Percentiles rank a stretch among this genome's conserved stretches.
These are phyloP conservation scores for Chaetodon trifascialis DNA, from an alignment of 2,113 vertebrate species.

Conservation along the genomic window DNA sequence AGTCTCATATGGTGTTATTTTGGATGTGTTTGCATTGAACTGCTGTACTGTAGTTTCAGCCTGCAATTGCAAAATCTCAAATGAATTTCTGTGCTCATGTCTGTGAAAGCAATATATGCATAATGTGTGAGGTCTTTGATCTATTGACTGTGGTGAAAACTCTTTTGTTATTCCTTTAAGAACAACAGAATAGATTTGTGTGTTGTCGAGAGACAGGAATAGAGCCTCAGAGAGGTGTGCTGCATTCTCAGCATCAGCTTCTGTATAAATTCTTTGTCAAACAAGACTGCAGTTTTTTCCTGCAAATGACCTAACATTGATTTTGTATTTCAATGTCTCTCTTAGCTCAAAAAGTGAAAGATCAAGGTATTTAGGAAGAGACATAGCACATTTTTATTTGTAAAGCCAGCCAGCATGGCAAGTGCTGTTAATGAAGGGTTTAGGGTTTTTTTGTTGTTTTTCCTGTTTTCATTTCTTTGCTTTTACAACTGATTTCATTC, in stretches of 20 bases:
- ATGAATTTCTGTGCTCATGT: neutral
- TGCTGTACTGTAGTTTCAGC: neutral
- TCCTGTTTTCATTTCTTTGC: neutral
- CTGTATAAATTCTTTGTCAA: constrained; percentile 4
- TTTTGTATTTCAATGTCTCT: constrained; percentile 21
- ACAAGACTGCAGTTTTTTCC: constrained; percentile 7
- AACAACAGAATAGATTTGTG: neutral
- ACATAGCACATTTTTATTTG: constrained; percentile 32
- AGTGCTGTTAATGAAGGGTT: constrained; percentile 11
- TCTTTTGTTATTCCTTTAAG: neutral
- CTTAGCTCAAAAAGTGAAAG: constrained; percentile 1
- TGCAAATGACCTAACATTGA: constrained; percentile 18
- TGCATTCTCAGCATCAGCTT: neutral
- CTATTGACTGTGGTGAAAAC: neutral
- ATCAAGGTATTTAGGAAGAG: constrained; percentile 32
- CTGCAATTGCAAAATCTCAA: constrained; percentile 8
- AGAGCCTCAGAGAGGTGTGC: neutral
- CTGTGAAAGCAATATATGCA: neutral
- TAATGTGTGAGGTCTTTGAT: neutral
- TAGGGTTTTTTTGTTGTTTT: neutral
- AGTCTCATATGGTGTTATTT: constrained; percentile 16
- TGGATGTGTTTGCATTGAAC: constrained; percentile 1
- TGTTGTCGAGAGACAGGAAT: neutral
- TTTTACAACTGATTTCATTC: constrained; percentile 40
- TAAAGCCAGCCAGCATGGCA: neutral